A percentile compares a stretch with the other conserved stretches of the same genome.
Evolutionary conservation across 2,888 invertebrate genomes (phyloP).

Genomic region (Pyrochroa serraticornis): DNA sequence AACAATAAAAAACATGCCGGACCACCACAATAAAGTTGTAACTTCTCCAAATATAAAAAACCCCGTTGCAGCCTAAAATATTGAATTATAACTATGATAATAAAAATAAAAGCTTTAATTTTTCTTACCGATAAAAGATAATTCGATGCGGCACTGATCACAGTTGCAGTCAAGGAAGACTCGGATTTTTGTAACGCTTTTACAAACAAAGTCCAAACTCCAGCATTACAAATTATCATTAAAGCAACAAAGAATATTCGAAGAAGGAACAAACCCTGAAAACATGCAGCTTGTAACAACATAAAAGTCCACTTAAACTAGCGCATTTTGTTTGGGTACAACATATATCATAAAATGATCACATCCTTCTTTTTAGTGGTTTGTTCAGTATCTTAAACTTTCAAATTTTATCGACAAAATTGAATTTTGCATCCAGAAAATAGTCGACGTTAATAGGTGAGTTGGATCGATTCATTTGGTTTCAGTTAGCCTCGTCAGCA

Average conservation of each 20-base stretch:
- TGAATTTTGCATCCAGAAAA: too few relatives aligned
- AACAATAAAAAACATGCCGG: slow-evolving; percentile 22
- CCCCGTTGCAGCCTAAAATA: slow-evolving; percentile 64
- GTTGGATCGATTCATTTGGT: too few relatives aligned
- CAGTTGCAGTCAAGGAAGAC: slow-evolving; percentile 68
- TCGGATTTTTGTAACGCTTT: slow-evolving; percentile 65
- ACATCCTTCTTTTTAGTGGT: too few relatives aligned
- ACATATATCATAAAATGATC: too few relatives aligned
- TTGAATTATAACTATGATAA: slow-evolving; percentile 5
- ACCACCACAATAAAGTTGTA: slow-evolving; percentile 25
- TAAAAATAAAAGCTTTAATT: neutral
- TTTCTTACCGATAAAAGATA: slow-evolving; percentile 67
- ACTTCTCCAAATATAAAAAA: slow-evolving; percentile 26
- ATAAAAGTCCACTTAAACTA: slow-evolving; percentile 24
- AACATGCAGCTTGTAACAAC: slow-evolving; percentile 38
- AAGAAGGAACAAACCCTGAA: slow-evolving; percentile 48
- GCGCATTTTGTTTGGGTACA: too few relatives aligned
- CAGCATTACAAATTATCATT: slow-evolving; percentile 67
- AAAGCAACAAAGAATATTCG: slow-evolving; percentile 55
- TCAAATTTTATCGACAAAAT: too few relatives aligned
- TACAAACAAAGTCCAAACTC: slow-evolving; percentile 67
- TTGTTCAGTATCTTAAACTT: too few relatives aligned
- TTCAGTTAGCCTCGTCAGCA: too few relatives aligned
- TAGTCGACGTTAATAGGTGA: too few relatives aligned
- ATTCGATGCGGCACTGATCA: slow-evolving; percentile 68